Evolutionary conservation across 2,888 invertebrate genomes (phyloP).

Genomic region (Lumbricus terrestris): DNA sequence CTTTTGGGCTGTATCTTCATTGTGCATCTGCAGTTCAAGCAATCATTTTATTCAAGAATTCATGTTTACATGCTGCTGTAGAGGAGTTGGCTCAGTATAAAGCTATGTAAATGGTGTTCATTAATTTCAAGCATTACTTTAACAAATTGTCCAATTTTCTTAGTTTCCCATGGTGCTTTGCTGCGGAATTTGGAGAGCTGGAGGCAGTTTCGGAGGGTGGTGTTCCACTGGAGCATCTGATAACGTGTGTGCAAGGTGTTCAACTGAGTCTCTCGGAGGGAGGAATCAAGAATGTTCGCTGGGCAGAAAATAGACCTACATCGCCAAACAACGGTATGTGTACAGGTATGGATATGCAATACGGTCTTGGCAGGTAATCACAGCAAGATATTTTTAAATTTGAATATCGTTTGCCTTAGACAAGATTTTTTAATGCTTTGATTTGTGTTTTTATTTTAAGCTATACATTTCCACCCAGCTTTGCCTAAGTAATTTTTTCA

Average conservation of each 20-base stretch:
- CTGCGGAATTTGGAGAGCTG: slow-evolving; percentile 71
- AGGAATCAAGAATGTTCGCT: slow-evolving; percentile 65
- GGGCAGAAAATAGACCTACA: slow-evolving; percentile 55
- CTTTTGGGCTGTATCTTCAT: not conserved
- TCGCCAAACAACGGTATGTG: slow-evolving; percentile 40
- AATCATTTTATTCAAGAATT: not conserved
- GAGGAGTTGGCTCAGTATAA: not conserved
- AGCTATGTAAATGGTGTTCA: too few species aligned
- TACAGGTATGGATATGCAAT: slow-evolving; percentile 37
- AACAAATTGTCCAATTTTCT: not conserved
- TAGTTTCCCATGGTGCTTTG: slow-evolving; percentile 71
- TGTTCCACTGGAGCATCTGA: slow-evolving; percentile 78
- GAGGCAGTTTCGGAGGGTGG: slow-evolving; percentile 67
- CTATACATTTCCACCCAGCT: too few species aligned
- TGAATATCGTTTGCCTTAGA: not conserved
- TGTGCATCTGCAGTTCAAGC: not conserved
- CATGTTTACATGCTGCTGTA: not conserved
- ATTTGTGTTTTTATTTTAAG: too few species aligned
- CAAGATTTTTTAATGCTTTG: too few species aligned
- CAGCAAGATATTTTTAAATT: not conserved
- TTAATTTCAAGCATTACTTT: too few species aligned
- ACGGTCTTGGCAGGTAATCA: not conserved
- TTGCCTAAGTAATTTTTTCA: too few species aligned
- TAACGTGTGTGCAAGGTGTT: slow-evolving; percentile 79
- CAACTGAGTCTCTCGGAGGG: slow-evolving; percentile 62